Conservation (phyloP, 2,113 vertebrate genomes). For the Protobothrops mucrosquamatus region DNA sequence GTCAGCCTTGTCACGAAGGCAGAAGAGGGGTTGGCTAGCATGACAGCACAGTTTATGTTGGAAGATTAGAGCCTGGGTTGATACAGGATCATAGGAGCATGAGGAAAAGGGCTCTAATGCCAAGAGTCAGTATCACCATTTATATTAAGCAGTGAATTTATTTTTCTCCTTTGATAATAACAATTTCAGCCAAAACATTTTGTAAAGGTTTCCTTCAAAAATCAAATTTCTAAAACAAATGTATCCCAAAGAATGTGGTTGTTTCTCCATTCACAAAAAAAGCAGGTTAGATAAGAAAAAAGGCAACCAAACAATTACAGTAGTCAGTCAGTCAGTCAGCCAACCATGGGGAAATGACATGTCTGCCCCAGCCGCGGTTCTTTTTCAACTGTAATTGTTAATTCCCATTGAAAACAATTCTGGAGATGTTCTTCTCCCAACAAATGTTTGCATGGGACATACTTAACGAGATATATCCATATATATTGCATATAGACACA, state of each 20-base stretch:
- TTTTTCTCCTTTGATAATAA: constrained; percentile 7
- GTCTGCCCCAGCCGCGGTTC: neutral
- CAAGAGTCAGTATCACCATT: constrained; percentile 6
- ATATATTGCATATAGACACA: neutral
- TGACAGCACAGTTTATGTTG: neutral
- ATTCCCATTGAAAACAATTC: neutral
- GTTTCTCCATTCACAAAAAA: neutral
- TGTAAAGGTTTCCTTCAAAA: neutral
- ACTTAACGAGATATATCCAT: neutral
- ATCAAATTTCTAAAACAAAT: neutral
- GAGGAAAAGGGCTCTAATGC: neutral
- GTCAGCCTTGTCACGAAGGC: neutral
- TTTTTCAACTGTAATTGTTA: neutral
- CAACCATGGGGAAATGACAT: neutral
- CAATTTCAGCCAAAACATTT: constrained; percentile 33
- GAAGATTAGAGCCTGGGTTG: neutral
- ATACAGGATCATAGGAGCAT: neutral
- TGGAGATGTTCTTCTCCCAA: neutral
- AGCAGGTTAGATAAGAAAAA: neutral
- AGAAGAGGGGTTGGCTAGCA: neutral
- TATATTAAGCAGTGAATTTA: neutral
- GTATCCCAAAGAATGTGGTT: neutral
- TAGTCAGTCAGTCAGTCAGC: neutral
- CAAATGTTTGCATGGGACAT: neutral
- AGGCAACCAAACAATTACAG: neutral